Conservation (phyloP, 2,113 vertebrate species). For the Bambusicola thoracicus region DNA sequence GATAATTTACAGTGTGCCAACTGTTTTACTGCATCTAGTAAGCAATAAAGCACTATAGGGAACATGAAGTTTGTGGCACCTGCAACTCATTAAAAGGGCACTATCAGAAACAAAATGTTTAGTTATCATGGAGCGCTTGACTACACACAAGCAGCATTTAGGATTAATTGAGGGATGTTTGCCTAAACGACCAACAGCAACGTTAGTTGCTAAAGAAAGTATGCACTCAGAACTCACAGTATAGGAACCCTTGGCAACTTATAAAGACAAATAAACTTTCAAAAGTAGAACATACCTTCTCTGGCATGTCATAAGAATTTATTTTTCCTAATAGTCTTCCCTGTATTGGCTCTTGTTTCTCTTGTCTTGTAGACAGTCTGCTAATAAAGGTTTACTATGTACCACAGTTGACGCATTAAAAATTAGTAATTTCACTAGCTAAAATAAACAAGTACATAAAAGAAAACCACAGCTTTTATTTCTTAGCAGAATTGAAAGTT, state of each 20-base stretch:
- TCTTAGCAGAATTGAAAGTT: not conserved
- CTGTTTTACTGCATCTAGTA: constrained; percentile 70
- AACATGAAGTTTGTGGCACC: constrained; percentile 63
- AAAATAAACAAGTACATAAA: not conserved
- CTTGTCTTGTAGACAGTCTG: not conserved
- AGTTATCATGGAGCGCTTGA: constrained; percentile 18
- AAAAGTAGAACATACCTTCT: not conserved
- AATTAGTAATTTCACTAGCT: not conserved
- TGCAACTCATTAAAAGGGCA: constrained; percentile 70
- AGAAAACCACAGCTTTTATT: not conserved
- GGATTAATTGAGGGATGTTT: not conserved
- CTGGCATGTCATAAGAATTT: not conserved
- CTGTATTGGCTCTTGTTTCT: not conserved
- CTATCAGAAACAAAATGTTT: constrained; percentile 52
- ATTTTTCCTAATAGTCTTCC: not conserved
- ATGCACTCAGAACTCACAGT: not conserved
- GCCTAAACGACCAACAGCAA: not conserved
- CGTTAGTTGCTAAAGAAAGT: not conserved
- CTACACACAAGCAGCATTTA: not conserved
- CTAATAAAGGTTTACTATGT: not conserved
- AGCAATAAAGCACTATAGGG: constrained; percentile 66
- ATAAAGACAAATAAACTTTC: not conserved
- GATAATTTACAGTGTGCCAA: constrained; percentile 77
- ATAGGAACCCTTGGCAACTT: not conserved
- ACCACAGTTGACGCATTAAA: not conserved